Evolutionary conservation across 2,797 vertebrate species (phyloP), one percentile per base, ranked within the genome.

Genomic region (Sebastolobus altivelis): DNA sequence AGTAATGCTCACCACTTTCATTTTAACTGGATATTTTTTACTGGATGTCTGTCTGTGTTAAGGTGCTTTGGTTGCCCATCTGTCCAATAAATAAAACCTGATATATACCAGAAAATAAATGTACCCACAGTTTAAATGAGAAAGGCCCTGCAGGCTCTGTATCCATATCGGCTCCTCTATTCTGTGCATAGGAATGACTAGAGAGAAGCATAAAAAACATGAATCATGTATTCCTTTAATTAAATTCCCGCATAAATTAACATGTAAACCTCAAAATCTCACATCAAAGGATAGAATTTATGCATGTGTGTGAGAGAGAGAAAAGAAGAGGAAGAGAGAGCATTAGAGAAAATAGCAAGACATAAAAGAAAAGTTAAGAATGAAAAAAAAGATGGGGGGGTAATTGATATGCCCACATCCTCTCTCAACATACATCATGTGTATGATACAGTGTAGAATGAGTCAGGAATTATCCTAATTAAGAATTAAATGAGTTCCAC

Each of bases 161-260:
- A n/a, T 13, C 46, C 18, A 68, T 3, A 63, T 4, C 27, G 38
- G 14, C 56, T 60, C 29, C 18, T 56, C 33, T 25, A 58, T 43
- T 52, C 22, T 6, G 11, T 22, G 77, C 58, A 75, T 46, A 25
- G 2, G n/a, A 60, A 52, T 85, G 9, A 62, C 69, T 68, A 54
- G 8, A 69, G 63, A 69, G 35, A 67, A 61, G 40, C 31, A 71
- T 18, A 37, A 46, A 74, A 74, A 74, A 46, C 18, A 69, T 70
- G 60, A 79, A 73, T 85, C 66, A 60, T 75, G 65, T 22, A 75
- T 84, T 77, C 33, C 9, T 71, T 80, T 72, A 82, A 82, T 88
- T 76, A 72, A 67, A 83, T 61, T 40, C 16, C 2, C 55, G 79
- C 70, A 87, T 85, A 66, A 82, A 85, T 89, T 80, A 88, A 80